Evolutionary conservation across 2,113 vertebrate species (phyloP), one percentile per base, ranked within the genome.

Genomic region (Nannospalax galili): DNA sequence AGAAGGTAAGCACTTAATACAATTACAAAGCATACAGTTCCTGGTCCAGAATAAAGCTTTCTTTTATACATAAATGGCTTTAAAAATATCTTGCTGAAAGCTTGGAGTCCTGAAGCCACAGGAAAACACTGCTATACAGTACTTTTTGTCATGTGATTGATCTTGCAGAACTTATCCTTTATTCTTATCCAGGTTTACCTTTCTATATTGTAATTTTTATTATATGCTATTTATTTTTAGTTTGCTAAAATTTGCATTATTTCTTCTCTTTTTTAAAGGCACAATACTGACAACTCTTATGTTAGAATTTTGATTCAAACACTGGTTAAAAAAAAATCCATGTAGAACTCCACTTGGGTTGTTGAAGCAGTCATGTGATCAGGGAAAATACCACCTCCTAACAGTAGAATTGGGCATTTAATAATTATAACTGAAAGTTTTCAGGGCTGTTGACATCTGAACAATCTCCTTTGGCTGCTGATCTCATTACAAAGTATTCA

Each of bases 1-100:
- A 35, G 6, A 11, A 97, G 97, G 0, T 37, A 97, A 97, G 93
- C 95, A 96, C 90, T 98, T 97, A 96, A 85, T 89, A 84, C 90
- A 92, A 93, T 98, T 97, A 98, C 90, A 97, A 98, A 75, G 96
- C 92, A 96, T 82, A 97, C 81, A 92, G 87, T 24, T 72, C 84
- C 82, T 96, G 95, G 64, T 82, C 92, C 91, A 97, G 88, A 37
- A 93, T 91, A 97, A 93, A n/a, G 67, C 64, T 91, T 96, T 97
- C 92, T 93, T 93, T 69, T 26, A 96, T 91, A 97, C 95, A 89
- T 22, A 75, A 91, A 96, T n/a, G 40, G 91, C 69, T 73, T 96
- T 96, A 94, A 97, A 86, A 96, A 62, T 6, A 32, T 60, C 75
- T 95, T 97, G 95, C 70, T 95, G 88, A 97, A 97, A 86, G 84